Evolutionary conservation across 2,113 vertebrate genomes (phyloP), one percentile per base, ranked within the genome.

Genomic region (Brevimyrus niger): DNA sequence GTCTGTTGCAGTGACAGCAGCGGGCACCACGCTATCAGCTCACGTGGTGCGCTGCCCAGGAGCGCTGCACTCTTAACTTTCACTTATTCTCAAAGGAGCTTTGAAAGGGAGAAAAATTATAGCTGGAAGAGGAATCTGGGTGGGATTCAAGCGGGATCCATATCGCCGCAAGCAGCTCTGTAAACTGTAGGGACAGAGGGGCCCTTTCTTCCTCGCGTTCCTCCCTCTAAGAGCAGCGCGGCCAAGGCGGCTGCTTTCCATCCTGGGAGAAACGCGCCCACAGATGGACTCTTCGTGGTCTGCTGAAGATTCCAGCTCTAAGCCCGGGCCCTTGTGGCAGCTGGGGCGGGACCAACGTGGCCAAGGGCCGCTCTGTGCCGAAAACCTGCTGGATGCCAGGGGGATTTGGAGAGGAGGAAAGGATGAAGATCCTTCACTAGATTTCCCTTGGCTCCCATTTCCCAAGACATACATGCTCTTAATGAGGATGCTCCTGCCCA

Each of bases 231-330:
- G 53, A 90, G 88, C 87, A 90, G 88, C 88, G 91, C 91, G 89
- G 83, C 91, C 90, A 1, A 31, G 88, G 89, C 82, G 89, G 86
- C 88, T 87, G 90, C 89, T 83, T 87, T 89, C 87, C 87, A 89
- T 90, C 90, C 50, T 87, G 84, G 47, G 84, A 87, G 65, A 90
- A 89, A 61, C 86, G 47, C 42, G 27, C 35, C 82, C 89, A 50
- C 90, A 91, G 91, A 92, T 92, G 90, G 91, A 90, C 89, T 86
- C 69, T 90, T 89, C 90, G 89, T 89, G 91, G 90, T 90, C 91
- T 90, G 90, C 35, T 88, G 89, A 88, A 86, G 88, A 90, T 91
- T 88, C 86, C 85, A 82, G 88, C 89, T 84, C 87, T 38, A 85
- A 73, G 85, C 85, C 53, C 11, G n/a, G 48, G 55, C 76, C 89